Base-by-base conservation (phyloP, 2,113 vertebrate species). In the Tyrannus savana region DNA sequence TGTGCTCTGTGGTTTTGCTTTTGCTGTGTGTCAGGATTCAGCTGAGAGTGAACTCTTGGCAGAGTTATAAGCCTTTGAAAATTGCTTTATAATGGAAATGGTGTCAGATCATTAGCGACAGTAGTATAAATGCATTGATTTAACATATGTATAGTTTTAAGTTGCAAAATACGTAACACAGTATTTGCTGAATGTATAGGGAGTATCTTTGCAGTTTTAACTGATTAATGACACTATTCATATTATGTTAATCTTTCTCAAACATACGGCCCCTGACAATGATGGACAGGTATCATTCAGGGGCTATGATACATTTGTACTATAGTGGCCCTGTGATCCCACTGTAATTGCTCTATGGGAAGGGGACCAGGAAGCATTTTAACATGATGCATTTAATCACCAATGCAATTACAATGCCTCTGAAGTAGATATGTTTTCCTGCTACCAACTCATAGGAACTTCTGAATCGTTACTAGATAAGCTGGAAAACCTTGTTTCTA, bases 31-130 rank as follows among this genome's bases (percentile, higher is more conserved):
- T 87, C 88, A 97, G n/a, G 89, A 95, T 97, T 97, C 69, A 90
- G 89, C 89, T 97, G 79, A 11, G 81, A 95, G 82, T 88, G 89
- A 95, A 95, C 97, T 97, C 91, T 97, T 97, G 97, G 92, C 76
- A 64, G 90, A 94, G 95, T 96, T 97, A 96, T 94, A 97, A 98
- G 95, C 86, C 96, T 97, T 96, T 97, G 95, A 95, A 98, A 97
- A 97, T 97, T 98, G 95, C 97, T 97, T 97, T 97, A 96, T 98
- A 97, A 97, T 98, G 97, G 95, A 97, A 97, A 97, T 88, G 64
- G 93, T 97, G 98, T 96, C 97, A 98, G 95, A 89, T 95, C 94
- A 97, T 98, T 97, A 98, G 96, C 95, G 96, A 83, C 60, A 81
- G 93, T 89, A 68, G 72, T 97, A 88, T 60, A 92, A 83, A 91